Evolutionary conservation across 2,797 vertebrate genomes (phyloP), one percentile per base, ranked within the genome.

Genomic region (Chaenodraco wilsoni): DNA sequence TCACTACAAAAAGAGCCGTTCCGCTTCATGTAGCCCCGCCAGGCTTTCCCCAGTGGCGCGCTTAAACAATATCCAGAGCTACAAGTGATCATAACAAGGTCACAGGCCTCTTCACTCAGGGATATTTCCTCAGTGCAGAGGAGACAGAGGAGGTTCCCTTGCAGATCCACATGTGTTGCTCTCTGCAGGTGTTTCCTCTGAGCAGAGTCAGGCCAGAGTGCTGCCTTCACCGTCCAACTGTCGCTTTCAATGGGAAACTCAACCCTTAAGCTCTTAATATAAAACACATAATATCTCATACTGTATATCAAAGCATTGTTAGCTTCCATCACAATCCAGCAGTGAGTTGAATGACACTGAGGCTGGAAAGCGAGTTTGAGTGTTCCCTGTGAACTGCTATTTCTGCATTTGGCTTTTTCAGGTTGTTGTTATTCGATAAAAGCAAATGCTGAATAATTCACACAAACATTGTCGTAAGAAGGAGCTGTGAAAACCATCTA

Each of bases 121-220:
- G 78, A 65, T 64, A 82, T 76, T 83, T 91, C 69, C 83, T 84
- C 79, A 81, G 75, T 44, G 63, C 33, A 60, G 72, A 75, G 59
- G 23, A 79, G 81, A 84, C 84, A 73, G 72, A 13, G 0, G 37
- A 65, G 76, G 75, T 48, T 74, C 79, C 65, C 65, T 69, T 27
- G 79, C 60, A 65, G 72, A 70, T 55, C 78, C 19, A 57, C 84
- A 76, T 79, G 83, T 88, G 86, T 67, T 77, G 64, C 64, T 61
- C 76, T 81, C 65, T 80, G 82, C 92, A 93, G 92, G 91, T 93
- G 92, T 91, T 91, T 92, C 91, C 88, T 88, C 71, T 79, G 83
- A 83, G 82, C 52, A 60, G 64, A 69, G 48, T 73, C 77, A 74
- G 79, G 69, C 51, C 77, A 63, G 63, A 80, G 79, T 14, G 67